These are phyloP conservation scores for Penaeus monodon DNA, from an alignment of 2,888 invertebrate genomes.

Conservation along the genomic window DNA sequence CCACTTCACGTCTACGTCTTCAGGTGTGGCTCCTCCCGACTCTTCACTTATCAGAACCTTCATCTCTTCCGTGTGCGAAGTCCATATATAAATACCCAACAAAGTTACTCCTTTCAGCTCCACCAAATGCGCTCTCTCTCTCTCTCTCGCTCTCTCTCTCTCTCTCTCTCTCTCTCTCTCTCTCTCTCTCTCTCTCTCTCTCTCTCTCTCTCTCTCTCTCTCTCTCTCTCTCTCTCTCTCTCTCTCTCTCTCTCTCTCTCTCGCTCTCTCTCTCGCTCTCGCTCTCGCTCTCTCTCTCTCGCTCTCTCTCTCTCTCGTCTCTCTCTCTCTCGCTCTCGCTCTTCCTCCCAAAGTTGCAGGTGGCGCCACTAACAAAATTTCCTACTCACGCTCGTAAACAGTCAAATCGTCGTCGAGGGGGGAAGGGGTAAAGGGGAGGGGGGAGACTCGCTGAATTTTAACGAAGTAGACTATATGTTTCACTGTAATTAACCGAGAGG, in stretches of 20 bases:
- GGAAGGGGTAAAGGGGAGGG: no score
- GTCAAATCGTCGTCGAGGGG: no score
- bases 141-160: neutral
- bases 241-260: neutral
- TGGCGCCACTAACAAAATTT: no score
- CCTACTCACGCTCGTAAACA: no score
- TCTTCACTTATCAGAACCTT: no score
- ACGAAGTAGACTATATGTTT: no score
- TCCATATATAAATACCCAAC: no score
- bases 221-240: neutral
- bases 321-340: constrained; percentile 10
- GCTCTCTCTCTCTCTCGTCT: constrained; percentile 11
- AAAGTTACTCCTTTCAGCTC: neutral
- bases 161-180: neutral
- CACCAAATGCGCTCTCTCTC: neutral
- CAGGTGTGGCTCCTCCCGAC: no score
- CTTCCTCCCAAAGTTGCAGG: neutral
- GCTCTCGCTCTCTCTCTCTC: neutral
- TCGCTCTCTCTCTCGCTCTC: neutral
- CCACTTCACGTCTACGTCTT: no score
- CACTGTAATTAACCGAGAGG: no score
- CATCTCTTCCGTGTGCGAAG: no score
- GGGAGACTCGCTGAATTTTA: no score
- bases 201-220: neutral
- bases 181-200: neutral